Conservation (phyloP, 1,140 invertebrate species). For the Drosophila micromelanica region DNA sequence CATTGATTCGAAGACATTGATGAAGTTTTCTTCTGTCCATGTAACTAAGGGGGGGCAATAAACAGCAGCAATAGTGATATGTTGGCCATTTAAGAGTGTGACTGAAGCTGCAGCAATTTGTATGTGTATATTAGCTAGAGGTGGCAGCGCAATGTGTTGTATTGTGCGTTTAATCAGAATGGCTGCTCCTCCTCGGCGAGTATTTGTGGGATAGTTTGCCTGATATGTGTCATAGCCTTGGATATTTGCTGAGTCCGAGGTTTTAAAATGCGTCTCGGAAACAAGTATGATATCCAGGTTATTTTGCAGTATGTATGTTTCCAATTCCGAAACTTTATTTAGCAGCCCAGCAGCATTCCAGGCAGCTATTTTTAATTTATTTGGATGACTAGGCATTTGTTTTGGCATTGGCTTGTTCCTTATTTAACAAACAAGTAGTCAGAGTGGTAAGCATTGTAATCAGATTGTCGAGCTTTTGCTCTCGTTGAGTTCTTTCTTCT, state of each 20-base stretch:
- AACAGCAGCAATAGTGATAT: background rate
- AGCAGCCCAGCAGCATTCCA: too few relatives aligned
- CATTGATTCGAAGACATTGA: background rate
- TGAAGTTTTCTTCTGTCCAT: background rate
- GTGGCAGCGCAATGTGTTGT: background rate
- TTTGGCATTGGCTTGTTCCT: too few relatives aligned
- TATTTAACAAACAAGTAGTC: too few relatives aligned
- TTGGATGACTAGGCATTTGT: too few relatives aligned
- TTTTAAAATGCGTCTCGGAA: background rate
- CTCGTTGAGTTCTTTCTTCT: too few relatives aligned
- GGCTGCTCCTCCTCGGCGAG: background rate
- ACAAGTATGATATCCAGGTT: background rate
- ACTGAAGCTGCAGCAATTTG: background rate
- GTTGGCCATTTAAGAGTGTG: background rate
- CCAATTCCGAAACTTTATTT: too few relatives aligned
- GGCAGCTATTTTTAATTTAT: too few relatives aligned
- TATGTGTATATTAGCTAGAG: background rate
- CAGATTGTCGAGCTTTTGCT: too few relatives aligned
- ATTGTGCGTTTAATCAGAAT: background rate
- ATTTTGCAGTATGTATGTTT: background rate
- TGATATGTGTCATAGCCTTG: background rate
- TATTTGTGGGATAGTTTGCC: background rate
- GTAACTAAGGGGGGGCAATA: background rate
- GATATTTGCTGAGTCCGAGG: background rate
- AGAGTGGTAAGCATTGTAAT: too few relatives aligned